Conservation (phyloP, 1,140 invertebrate genomes). For the Cherax quadricarinatus region DNA sequence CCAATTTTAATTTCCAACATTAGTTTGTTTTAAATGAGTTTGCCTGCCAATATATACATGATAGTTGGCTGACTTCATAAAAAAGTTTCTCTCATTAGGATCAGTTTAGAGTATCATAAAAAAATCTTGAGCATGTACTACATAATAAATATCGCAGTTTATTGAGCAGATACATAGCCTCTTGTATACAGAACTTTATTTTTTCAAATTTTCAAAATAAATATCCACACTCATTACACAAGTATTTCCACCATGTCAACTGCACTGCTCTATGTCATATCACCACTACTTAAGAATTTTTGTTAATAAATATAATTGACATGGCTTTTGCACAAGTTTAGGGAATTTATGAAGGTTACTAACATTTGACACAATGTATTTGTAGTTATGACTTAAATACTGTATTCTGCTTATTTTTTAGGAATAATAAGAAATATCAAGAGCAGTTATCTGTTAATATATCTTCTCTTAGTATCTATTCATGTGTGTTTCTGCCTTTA, state of each 20-base stretch:
- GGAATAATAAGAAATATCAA: not conserved
- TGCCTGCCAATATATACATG: no score
- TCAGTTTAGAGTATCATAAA: no score
- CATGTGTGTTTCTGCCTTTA: not conserved
- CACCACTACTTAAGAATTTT: not conserved
- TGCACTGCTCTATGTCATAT: not conserved
- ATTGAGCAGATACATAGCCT: not conserved
- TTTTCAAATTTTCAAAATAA: not conserved
- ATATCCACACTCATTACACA: not conserved
- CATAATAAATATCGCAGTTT: not conserved
- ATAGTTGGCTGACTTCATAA: no score
- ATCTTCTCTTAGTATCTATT: not conserved
- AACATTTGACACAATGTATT: not conserved
- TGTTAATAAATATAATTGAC: not conserved
- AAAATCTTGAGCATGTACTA: no score
- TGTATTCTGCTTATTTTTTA: not conserved
- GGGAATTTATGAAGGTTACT: not conserved
- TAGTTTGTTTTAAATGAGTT: no score
- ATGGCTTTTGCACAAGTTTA: not conserved
- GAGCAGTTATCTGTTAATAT: no score
- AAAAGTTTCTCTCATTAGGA: no score
- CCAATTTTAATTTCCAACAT: no score
- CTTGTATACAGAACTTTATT: not conserved
- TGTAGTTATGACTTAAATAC: no score
- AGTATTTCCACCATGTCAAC: not conserved